Evolutionary conservation across 37 sponge, comb jelly and placozoan genomes (phyloP), one percentile per base, ranked within the genome.

Genomic region (Geodia barretti): DNA sequence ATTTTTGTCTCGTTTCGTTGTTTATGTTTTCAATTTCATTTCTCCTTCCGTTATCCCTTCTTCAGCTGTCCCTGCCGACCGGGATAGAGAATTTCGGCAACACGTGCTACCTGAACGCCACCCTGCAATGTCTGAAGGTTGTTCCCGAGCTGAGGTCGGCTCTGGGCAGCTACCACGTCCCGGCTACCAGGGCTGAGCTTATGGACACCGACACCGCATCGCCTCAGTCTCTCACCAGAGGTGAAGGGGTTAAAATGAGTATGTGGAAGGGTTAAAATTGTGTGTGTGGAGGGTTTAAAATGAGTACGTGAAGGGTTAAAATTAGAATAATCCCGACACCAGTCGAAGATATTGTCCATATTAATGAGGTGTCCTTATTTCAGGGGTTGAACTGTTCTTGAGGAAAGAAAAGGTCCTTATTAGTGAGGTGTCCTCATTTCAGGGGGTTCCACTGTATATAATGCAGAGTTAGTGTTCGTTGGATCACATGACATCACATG

Each of bases 51-150:
- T 19, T 29, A 7, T 64, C 5, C 20, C 30, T 26, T 21, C 17
- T 62, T 3, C 71, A 96, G 96, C 62, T 88, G 66, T 80, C 73
- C 25, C 61, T 94, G 73, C 99, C 99, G 0, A 76, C 71, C 59
- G 99, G 99, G 1, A 69, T 98, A 62, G 74, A 77, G 62, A 98
- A 98, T 75, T 87, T 98, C 76, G 99, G 99, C 11, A 98, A 98
- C 84, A 98, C 99, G 24, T 98, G 99, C 68, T 98, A 98, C 80
- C 89, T 98, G 97, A 96, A 96, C 26, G 87, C 97, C 28, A 96
- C 97, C 30, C 71, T 98, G 23, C 99, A 98, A 79, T 98, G 99
- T 68, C 89, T 98, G 62, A 89, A 81, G 65, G 84, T 88, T 33
- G 89, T 98, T 32, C 97, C 99, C 0, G 99, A 98, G 83, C 89